Evolutionary conservation across 2,113 vertebrate genomes (phyloP).

Genomic region (Mellivora capensis): DNA sequence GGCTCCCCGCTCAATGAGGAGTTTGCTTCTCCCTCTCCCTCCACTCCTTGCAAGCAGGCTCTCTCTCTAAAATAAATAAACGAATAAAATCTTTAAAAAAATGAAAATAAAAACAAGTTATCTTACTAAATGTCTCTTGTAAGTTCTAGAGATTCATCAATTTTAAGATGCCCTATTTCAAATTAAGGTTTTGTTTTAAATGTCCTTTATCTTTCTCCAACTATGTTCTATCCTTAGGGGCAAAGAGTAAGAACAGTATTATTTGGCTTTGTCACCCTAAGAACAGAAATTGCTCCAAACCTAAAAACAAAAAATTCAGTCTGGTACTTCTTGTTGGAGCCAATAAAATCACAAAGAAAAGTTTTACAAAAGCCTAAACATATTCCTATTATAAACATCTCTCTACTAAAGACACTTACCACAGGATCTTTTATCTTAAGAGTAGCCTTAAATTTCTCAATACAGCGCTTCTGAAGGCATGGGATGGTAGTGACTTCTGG

Average conservation of each 20-base stretch:
- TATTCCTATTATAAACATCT: neutral
- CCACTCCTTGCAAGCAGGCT: neutral
- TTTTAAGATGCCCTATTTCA: neutral
- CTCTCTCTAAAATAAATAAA: neutral
- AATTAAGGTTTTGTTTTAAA: neutral
- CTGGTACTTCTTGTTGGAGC: neutral
- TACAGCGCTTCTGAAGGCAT: constrained; percentile 85
- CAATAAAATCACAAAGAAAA: constrained; percentile 48
- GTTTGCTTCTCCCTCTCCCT: neutral
- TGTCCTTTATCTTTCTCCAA: neutral
- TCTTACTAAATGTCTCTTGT: neutral
- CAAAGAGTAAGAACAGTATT: neutral
- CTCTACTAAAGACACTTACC: constrained; percentile 79
- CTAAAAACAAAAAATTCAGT: constrained; percentile 30
- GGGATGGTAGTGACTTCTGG: constrained; percentile 87
- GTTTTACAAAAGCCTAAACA: neutral
- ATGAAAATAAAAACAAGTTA: neutral
- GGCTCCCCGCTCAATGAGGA: neutral
- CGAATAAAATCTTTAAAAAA: neutral
- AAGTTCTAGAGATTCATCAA: neutral
- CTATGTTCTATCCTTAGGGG: neutral
- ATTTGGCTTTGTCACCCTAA: neutral
- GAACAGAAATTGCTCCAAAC: neutral
- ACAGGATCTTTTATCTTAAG: constrained; percentile 89
- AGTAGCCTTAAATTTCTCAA: constrained; percentile 86